Base-by-base conservation (phyloP, 2,797 vertebrate genomes). In the Loriculus beryllinus region DNA sequence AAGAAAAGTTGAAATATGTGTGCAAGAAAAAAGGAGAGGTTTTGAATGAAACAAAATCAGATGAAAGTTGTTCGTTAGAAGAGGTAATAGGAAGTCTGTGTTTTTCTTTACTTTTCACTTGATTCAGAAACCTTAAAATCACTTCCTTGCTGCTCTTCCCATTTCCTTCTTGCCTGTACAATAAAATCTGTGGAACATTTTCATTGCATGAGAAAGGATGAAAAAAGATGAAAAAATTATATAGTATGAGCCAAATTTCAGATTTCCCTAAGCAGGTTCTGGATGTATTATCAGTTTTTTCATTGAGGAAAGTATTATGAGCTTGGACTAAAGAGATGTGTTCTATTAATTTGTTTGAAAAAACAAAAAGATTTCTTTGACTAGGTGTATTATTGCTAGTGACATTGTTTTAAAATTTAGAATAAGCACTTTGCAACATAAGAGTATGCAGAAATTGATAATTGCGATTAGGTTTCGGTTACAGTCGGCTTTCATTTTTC, bases 1-100 rank as follows among this genome's bases (percentile, higher is more conserved):
- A 97, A 31, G 52, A 95, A 68, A 96, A 68, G 49, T 87, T 98
- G 21, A 98, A 98, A 80, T 99, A 98, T 45, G 97, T 99, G 89
- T 99, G 99, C 96, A 99, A 98, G 97, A 99, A 97, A 97, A 98
- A 95, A 85, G 99, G 99, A 95, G 87, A 96, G 11, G 90, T 98
- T 78, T 96, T 96, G 59, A 97, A 97, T 35, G 96, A 98, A 76
- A 95, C 97, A 6, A 95, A 22, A 9, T 81, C 96, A 62, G 95
- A 97, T 86, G 40, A 86, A 18, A 96, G 91, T 70, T 99, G 99
- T 71, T 97, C 96, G 59, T 56, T 90, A 63, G 78, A 98, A 35
- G 97, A 98, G 97, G 99, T 99, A 97, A 94, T 65, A 69, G 28
- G 57, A 79, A 57, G 12, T 16, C 22, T 71, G 6, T 54, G 6